Evolutionary conservation across 2,888 invertebrate species (phyloP).

Genomic region (Apamea sordens): DNA sequence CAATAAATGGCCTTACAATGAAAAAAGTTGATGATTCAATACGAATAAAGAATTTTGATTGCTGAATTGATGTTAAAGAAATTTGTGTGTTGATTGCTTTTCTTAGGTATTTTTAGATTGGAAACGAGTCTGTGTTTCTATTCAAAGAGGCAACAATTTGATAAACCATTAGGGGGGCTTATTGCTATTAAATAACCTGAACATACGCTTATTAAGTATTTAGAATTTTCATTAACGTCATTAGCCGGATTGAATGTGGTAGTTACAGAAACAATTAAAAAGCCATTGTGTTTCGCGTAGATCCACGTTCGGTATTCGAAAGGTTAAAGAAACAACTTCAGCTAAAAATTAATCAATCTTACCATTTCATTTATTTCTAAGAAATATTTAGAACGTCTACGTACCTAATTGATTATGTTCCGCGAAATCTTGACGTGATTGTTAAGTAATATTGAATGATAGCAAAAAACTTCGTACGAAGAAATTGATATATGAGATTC

Average conservation of each 20-base stretch:
- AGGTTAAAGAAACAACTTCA: too few species aligned
- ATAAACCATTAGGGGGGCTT: not conserved
- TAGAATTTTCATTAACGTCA: not conserved
- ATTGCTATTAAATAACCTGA: not conserved
- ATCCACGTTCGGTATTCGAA: too few species aligned
- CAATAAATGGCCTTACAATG: slow-evolving; percentile 42
- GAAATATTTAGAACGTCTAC: not conserved
- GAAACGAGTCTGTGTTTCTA: not conserved
- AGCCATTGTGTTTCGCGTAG: not conserved
- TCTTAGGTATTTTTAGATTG: not conserved
- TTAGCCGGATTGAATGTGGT: not conserved
- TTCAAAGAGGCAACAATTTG: not conserved
- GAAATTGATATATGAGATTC: not conserved
- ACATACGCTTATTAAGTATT: not conserved
- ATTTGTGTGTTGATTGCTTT: not conserved
- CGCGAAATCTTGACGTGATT: not conserved
- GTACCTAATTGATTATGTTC: not conserved
- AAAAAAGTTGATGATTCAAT: slow-evolving; percentile 49
- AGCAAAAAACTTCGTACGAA: not conserved
- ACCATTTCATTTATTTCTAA: not conserved
- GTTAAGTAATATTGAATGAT: not conserved
- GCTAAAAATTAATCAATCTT: too few species aligned
- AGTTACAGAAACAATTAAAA: not conserved
- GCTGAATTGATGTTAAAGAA: not conserved
- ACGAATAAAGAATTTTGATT: slow-evolving; percentile 5